A percentile compares a stretch with the other conserved stretches of the same genome.
phyloP scores from a whole-genome alignment of 2,797 vertebrate species.

The Phaenicophaeus curvirostris region DNA sequence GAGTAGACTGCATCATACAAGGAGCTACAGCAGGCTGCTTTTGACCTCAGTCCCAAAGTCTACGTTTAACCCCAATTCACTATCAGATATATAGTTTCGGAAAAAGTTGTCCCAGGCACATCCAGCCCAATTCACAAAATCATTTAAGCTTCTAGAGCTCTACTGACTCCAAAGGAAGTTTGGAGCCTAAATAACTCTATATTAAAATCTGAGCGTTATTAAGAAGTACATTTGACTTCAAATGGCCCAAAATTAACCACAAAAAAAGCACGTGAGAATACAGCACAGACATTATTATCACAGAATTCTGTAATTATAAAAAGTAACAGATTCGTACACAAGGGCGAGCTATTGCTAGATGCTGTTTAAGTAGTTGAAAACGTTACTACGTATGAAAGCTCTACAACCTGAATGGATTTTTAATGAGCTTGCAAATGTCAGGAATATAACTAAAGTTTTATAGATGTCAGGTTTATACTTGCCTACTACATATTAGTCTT shows the following conservation, averaged over 20 bases:
- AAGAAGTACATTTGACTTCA: background rate
- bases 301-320: background rate
- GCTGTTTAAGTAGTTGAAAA: background rate
- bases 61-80: background rate
- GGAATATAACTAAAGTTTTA: background rate
- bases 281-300: rapidly evolving
- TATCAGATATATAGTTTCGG: background rate
- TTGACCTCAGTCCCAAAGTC: background rate
- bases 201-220: background rate
- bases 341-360: background rate
- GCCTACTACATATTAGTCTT: background rate
- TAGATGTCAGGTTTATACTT: background rate
- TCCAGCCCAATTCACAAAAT: background rate
- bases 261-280: background rate
- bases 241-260: background rate
- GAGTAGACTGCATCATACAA: background rate
- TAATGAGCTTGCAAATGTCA: background rate
- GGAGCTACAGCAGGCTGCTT: background rate
- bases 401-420: background rate
- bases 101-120: background rate
- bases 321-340: background rate
- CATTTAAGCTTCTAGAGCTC: background rate
- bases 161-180: background rate
- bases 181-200: background rate
- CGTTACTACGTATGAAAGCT: background rate